These are phyloP conservation scores for Ornithoptera priamus DNA, from an alignment of 2,888 invertebrate species.

Conservation along the genomic window DNA sequence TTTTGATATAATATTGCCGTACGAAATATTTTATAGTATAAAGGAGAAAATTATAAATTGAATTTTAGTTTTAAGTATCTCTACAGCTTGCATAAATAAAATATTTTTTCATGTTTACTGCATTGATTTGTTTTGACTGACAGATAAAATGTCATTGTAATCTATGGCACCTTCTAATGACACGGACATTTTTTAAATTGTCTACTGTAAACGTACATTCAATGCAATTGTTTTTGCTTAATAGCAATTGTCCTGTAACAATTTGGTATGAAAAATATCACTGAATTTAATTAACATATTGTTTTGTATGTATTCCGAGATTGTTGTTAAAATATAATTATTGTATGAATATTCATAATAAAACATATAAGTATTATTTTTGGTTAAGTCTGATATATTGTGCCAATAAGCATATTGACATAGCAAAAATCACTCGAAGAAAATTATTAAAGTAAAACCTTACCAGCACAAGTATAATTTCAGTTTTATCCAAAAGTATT, in stretches of 20 bases:
- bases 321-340: neutral
- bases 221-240: too few species aligned
- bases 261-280: too few species aligned
- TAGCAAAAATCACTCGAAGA: neutral
- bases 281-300: too few species aligned
- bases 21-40: constrained; percentile 12
- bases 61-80: too few species aligned
- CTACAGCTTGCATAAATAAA: neutral
- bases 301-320: neutral
- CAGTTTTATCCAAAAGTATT: neutral
- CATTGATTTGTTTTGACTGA: constrained; percentile 16
- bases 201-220: too few species aligned
- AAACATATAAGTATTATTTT: neutral
- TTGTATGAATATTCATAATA: neutral
- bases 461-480: neutral
- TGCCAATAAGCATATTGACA: neutral
- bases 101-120: neutral
- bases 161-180: too few species aligned
- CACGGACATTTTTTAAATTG: too few species aligned
- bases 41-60: constrained; percentile 4
- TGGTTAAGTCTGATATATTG: neutral
- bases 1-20: neutral
- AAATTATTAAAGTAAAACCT: neutral
- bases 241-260: too few species aligned
- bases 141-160: constrained; percentile 3